A percentile compares a stretch with the other conserved stretches of the same genome.
phyloP scores from a whole-genome alignment of 2,888 invertebrate genomes.

The Parelbella ahira region DNA sequence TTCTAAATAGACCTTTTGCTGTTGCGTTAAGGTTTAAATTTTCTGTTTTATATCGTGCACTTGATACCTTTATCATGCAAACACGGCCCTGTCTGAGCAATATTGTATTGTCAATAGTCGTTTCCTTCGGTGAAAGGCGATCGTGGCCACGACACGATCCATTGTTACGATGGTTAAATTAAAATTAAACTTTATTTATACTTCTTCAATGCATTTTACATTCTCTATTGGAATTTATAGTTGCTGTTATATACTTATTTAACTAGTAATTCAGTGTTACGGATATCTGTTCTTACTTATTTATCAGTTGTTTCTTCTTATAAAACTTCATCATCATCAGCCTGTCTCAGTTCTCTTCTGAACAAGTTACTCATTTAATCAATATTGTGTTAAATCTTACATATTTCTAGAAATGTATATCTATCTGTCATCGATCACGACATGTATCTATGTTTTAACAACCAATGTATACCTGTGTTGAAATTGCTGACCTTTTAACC shows the following conservation, averaged over 20 bases:
- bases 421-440: no score
- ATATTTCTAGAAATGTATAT: no score
- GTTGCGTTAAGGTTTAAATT: constrained; percentile 11
- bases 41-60: not conserved
- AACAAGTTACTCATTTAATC: no score
- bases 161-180: constrained; percentile 38
- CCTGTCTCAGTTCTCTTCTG: no score
- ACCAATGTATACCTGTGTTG: no score
- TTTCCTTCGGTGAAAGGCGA: constrained; percentile 52
- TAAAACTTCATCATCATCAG: no score
- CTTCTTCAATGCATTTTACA: constrained; percentile 14
- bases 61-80: constrained; percentile 13
- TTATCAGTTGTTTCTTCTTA: no score
- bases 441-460: no score
- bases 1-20: not conserved
- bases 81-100: constrained; percentile 34
- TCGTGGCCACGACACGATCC: constrained; percentile 44
- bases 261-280: no score
- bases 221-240: constrained; percentile 1
- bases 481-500: no score
- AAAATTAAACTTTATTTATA: constrained; percentile 12
- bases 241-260: constrained; percentile 4
- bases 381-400: no score
- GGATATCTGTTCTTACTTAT: no score
- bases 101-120: constrained; percentile 33